phyloP scores from a whole-genome alignment of 2,888 invertebrate genomes.

The Athalia rosae region DNA sequence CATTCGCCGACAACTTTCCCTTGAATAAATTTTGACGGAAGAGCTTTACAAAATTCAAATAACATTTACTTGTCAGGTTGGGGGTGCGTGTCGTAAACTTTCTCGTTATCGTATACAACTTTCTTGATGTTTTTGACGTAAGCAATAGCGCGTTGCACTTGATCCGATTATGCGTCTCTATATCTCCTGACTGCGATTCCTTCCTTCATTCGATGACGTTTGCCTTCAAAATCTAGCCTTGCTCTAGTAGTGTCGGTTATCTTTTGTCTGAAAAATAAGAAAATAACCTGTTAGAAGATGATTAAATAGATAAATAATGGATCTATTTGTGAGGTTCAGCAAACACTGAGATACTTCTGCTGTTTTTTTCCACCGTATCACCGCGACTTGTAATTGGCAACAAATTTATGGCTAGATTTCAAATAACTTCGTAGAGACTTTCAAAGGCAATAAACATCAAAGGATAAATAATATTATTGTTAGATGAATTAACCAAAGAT shows the following conservation, averaged over 20 bases:
- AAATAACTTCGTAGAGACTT: not conserved
- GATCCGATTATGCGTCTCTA: too few relatives aligned
- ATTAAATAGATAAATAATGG: too few relatives aligned
- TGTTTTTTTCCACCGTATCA: constrained; percentile 3
- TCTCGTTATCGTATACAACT: not conserved
- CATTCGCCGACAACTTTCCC: too few relatives aligned
- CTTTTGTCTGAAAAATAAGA: too few relatives aligned
- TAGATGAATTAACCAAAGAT: not conserved
- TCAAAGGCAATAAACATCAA: not conserved
- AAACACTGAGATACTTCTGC: constrained; percentile 10
- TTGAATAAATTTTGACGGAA: too few relatives aligned
- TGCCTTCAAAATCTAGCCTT: too few relatives aligned
- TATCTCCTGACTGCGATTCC: too few relatives aligned
- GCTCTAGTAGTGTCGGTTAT: too few relatives aligned
- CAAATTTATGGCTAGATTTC: not conserved
- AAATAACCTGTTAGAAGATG: not conserved
- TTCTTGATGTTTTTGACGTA: not conserved
- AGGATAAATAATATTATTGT: not conserved
- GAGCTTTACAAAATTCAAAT: too few relatives aligned
- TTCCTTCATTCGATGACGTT: too few relatives aligned
- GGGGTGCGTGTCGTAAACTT: not conserved
- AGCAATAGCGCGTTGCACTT: not conserved
- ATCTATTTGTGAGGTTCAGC: not conserved
- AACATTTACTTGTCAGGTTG: too few relatives aligned
- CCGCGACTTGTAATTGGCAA: not conserved